These are phyloP conservation scores for Dasyornis broadbenti DNA, from an alignment of 2,113 vertebrate genomes.

Conservation along the genomic window DNA sequence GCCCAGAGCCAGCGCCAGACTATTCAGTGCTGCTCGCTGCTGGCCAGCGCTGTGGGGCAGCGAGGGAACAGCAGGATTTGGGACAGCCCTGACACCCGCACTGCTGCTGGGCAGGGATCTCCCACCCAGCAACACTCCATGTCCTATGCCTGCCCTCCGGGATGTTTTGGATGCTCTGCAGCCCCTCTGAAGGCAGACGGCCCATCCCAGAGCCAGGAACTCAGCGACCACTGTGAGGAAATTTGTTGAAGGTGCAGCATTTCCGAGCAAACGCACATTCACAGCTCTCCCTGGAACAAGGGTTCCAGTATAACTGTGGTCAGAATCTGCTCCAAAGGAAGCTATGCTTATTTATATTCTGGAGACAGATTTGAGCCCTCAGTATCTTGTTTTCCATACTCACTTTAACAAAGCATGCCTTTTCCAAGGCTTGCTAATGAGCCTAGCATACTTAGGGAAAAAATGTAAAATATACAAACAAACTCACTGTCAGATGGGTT, in stretches of 20 bases:
- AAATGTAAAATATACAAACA: slow-evolving; percentile 62
- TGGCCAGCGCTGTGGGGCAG: accelerated
- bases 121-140: neutral
- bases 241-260: slow-evolving; percentile 12
- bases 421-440: slow-evolving; percentile 45
- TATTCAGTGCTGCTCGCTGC: neutral
- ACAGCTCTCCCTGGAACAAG: slow-evolving; percentile 20
- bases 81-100: neutral
- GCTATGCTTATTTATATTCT: slow-evolving; percentile 51
- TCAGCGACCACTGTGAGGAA: neutral
- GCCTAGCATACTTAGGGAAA: slow-evolving; percentile 35
- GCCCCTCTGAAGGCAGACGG: neutral
- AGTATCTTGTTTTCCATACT: slow-evolving; percentile 58
- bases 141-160: accelerated
- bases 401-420: slow-evolving; percentile 43
- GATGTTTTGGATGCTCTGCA: neutral
- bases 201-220: neutral
- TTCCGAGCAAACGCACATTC: neutral
- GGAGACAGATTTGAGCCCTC: slow-evolving; percentile 34
- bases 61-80: neutral
- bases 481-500: slow-evolving; percentile 52
- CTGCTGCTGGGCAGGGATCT: neutral
- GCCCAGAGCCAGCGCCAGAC: neutral
- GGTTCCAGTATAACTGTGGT: slow-evolving; percentile 37
- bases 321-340: slow-evolving; percentile 36